Percentiles rank a stretch among this genome's conserved stretches.
phyloP scores from a whole-genome alignment of 2,113 vertebrate genomes.

The Aviceda subcristata region DNA sequence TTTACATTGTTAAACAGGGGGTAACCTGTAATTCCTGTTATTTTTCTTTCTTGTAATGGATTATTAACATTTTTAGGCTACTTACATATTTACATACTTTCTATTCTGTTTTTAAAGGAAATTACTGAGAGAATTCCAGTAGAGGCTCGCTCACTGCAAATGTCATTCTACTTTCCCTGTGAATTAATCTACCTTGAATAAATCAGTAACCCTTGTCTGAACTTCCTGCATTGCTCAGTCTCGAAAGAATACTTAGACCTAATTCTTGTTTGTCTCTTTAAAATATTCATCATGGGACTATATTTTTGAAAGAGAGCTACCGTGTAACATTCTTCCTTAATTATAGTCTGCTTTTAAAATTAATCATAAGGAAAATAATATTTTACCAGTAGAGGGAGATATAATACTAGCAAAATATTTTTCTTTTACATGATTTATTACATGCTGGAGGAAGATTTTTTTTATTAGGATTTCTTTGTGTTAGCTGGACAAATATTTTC shows the following conservation, averaged over 20 bases:
- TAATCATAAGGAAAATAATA: background rate
- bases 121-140: background rate
- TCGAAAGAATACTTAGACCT: background rate
- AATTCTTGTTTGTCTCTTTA: background rate
- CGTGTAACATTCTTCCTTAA: background rate
- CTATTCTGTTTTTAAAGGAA: background rate
- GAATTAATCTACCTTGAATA: background rate
- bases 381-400: slow-evolving; percentile 52
- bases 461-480: background rate
- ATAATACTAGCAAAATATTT: background rate
- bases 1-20: background rate
- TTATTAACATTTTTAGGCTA: background rate
- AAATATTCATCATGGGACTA: background rate
- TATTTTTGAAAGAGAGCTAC: background rate
- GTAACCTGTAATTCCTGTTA: background rate
- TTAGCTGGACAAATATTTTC: background rate
- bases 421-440: background rate
- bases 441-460: background rate
- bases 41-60: background rate
- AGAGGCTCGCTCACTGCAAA: background rate
- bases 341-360: background rate
- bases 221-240: background rate
- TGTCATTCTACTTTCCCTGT: background rate
- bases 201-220: background rate
- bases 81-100: background rate